Conservation (phyloP, 30 jellyfish, hydroid and myxozoan genomes). For the Hydra vulgaris region DNA sequence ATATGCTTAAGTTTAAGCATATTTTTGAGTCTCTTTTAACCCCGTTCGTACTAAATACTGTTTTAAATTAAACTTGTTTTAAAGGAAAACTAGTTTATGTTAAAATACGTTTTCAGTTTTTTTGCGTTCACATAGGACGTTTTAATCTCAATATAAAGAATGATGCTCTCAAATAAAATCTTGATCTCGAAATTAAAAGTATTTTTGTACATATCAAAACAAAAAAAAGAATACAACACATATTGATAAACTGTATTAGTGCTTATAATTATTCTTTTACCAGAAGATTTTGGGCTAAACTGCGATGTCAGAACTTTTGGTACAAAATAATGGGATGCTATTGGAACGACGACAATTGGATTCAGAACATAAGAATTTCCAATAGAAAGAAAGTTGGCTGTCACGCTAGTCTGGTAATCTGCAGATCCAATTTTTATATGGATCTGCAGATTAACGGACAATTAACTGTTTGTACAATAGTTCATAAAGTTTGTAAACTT, state of each 20-base stretch:
- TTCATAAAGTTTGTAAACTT: not conserved
- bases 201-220: not conserved
- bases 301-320: slow-evolving; percentile 14
- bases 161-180: no score
- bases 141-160: not conserved
- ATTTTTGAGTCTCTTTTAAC: no score
- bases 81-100: not conserved
- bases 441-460: not conserved
- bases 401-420: no score
- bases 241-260: not conserved
- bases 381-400: not conserved
- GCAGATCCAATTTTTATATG: not conserved
- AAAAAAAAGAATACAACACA: not conserved
- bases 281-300: slow-evolving; percentile 3
- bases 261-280: not conserved
- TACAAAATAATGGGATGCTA: not conserved
- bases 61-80: not conserved
- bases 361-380: slow-evolving; percentile 7
- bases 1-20: no score
- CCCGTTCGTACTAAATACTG: not conserved
- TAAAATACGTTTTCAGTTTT: not conserved
- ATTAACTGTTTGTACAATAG: not conserved
- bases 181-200: not conserved
- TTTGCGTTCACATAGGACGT: not conserved
- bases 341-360: slow-evolving; percentile 22